Evolutionary conservation across 2,888 invertebrate species (phyloP), one percentile per base, ranked within the genome.

Genomic region (Agrochola lychnidis): DNA sequence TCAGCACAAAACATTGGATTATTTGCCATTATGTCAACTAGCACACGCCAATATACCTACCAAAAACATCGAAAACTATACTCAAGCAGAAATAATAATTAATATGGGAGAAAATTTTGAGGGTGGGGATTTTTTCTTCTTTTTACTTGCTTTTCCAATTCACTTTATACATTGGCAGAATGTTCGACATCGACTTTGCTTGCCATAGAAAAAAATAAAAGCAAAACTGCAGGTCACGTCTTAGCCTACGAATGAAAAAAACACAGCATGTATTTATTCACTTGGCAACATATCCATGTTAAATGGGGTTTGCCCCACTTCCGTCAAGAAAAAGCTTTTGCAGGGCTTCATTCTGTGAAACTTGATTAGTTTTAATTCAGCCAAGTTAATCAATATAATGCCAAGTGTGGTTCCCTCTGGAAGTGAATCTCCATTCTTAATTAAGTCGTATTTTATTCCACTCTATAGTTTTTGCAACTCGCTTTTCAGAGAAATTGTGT

Each of bases 221-320:
- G 1, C 2, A n/a, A 53, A 51, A n/a, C 10, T 16, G 9, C 9
- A 51, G 22, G 3, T 45, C 76, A 48, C 25, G 36, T 40, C 22
- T 42, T 19, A 48, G 40, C 36, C 22, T 25, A 48, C 57, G 4
- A 48, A 36, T 45, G 16, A 22, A 61, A 51, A 73, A 53, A 67
- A n/a, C 5, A 12, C 9, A 6, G 36, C 19, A 67, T 9, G 14
- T 36, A 48, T 79, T 51, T 59, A 70, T 76, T 70, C 51, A 45
- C 80, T 89, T 88, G 87, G 85, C 86, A 87, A 78, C 84, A 73
- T 85, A 90, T 89, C 87, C 81, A 85, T 90, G 89, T 85, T 91
- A 91, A 92, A 91, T 88, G 86, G 86, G 89, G 86, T 83, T 91
- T 92, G 81, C 85, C 90, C 93, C 89, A 89, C 77, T 92, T 92